Evolutionary conservation across 2,888 invertebrate genomes (phyloP), one percentile per base, ranked within the genome.

Genomic region (Scaptomyza tumidula): DNA sequence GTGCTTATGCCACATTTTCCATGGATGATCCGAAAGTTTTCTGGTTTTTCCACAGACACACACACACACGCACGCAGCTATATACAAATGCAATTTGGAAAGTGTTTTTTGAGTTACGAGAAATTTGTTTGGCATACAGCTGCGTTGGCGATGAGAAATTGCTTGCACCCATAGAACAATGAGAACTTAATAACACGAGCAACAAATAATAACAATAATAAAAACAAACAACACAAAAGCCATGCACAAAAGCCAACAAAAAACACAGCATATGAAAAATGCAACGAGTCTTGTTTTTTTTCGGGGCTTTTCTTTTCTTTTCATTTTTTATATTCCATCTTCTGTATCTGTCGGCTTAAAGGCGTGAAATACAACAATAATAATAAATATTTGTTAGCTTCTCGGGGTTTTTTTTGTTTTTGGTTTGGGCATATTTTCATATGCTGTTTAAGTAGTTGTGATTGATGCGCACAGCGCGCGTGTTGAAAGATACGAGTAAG

Each of bases 301-400:
- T 69, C 64, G 57, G 48, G 64, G 84, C 84, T 86, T 83, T 86
- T 81, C 81, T 80, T 67, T 63, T 61, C 35, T 53, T 62, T 80
- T 67, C 60, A 60, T 37, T 59, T 68, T 43, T 19, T 53, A 24
- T 41, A 24, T 27, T 48, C 43, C n/a, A 67, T 54, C 27, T 29
- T 58, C 69, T 78, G 75, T 78, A 84, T 78, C 83, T 83, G 88
- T 85, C 88, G 80, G 75, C 86, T 83, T 80, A 83, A 77, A 82
- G 82, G 86, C 83, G 88, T 83, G 83, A 87, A 85, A 72, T 66
- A 68, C 86, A 82, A 77, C 74, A 79, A 82, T 74, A 84, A 75
- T 58, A 71, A 88, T 82, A 86, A 87, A 87, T 82, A 82, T 83
- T 82, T 86, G 74, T 78, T 78, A 56, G 58, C 49, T 44, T 46